phyloP scores from a whole-genome alignment of 2,113 vertebrate genomes.

The Sinocyclocheilus anophthalmus region DNA sequence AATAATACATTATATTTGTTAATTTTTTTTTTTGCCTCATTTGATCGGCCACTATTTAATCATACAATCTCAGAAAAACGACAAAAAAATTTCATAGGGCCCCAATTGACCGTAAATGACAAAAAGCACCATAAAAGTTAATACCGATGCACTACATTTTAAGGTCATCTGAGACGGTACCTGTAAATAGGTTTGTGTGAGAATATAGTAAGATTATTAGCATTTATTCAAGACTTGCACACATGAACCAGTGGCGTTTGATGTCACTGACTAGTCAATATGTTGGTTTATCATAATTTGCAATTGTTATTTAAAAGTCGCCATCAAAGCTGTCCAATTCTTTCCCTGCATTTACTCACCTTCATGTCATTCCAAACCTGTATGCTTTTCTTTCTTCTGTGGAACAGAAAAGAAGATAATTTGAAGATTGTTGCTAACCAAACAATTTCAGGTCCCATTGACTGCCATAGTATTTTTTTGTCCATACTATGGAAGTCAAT shows the following conservation, averaged over 20 bases:
- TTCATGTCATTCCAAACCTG: not conserved
- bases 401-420: not conserved
- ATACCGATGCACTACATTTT: not conserved
- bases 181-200: not conserved
- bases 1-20: too few species aligned
- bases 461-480: too few species aligned
- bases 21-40: too few species aligned
- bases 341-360: not conserved
- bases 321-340: not conserved
- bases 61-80: too few species aligned
- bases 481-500: too few species aligned
- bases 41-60: too few species aligned
- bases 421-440: not conserved
- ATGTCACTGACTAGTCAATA: not conserved
- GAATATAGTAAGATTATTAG: not conserved
- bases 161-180: not conserved
- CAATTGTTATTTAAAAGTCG: not conserved
- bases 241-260: not conserved
- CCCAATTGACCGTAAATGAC: not conserved
- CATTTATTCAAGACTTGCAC: not conserved
- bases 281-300: too few species aligned
- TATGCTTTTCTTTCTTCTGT: not conserved
- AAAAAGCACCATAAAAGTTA: not conserved
- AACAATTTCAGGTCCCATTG: too few species aligned
- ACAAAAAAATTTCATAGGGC: not conserved